Evolutionary conservation across 2,888 invertebrate genomes (phyloP), one percentile per base, ranked within the genome.

Genomic region (Dolichomitus sp.): DNA sequence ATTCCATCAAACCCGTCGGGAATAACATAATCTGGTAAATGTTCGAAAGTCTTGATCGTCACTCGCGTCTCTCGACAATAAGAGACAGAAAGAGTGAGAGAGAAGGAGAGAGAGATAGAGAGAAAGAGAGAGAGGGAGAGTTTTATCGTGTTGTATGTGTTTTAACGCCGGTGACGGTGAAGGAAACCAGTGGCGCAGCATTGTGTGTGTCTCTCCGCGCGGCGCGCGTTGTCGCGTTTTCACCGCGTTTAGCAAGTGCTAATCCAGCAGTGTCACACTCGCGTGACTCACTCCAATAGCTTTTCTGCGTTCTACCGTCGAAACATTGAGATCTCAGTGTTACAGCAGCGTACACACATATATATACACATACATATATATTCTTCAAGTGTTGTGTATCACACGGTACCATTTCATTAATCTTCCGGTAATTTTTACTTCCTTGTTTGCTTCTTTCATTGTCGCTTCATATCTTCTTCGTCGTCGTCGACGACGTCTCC

Each of bases 121-220:
- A 42, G 27, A 57, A 30, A 42, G 40, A 37, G 37, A 37, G 14
- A n/a, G 37, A 30, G 59, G 27, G 23, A 45, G 1, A 63, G 63
- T 9, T 23, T 9, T 17, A 30, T 54, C 23, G 48, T 61, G 23
- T 57, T 48, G 54, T 72, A 45, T 59, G 33, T 78, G 50, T 50
- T 65, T 57, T 45, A 45, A 63, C 81, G 79, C 80, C 77, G 74
- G 81, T 72, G 81, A 81, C 68, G 75, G 83, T 80, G 84, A 80
- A 76, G 72, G 45, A 45, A 70, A 84, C 75, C 86, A 89, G 89
- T 89, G 89, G 88, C 87, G 88, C 87, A 89, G 85, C 86, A 86
- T 77, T 85, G 85, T 88, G 86, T 84, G 83, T 84, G 80, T 81
- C 84, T 84, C 54, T 57, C 68, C 61, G 68, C 66, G 63, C 72